Evolutionary conservation across 2,113 vertebrate genomes (phyloP), one percentile per base, ranked within the genome.

Genomic region (Maylandia zebra): DNA sequence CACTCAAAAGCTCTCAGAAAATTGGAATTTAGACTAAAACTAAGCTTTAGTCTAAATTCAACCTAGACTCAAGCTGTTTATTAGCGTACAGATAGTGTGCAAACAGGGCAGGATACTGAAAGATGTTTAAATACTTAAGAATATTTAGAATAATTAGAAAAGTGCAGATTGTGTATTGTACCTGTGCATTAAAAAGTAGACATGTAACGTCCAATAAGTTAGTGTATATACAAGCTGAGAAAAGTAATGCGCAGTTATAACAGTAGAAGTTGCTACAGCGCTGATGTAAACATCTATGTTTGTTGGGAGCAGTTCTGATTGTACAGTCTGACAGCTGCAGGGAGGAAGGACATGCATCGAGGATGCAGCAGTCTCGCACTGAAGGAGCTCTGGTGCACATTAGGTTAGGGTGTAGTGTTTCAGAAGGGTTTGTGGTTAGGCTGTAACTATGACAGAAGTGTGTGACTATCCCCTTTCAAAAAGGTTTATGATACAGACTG

Each of bases 121-220:
- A 59, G 8, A 59, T 32, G 56, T 59, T 59, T 59, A 59, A 32
- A 59, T 59, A 59, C 1, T 59, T 59, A 17, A 32, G 56, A 59
- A 59, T 59, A 59, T 16, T 59, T 59, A 59, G 56, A 30, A 59
- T 59, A 59, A 59, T 59, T 9, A 59, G 27, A 59, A 59, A 59
- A 59, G 56, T 59, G 24, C 24, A 59, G 56, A 57, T 34, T 34
- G 32, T 34, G 32, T 34, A 34, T 34, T 34, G 32, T 57, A 30
- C 56, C 24, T 59, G 56, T 30, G 56, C 56, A 59, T 59, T 59
- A 59, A 59, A 59, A 59, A 30, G 56, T 16, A 30, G 24, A 59
- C 56, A 30, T 57, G 56, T 57, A 57, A 57, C 13, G 0, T 57
- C 56, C 4, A 57, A 30, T 57, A 30, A 57, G 24, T 57, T 30